A percentile compares a stretch with the other conserved stretches of the same genome.
Conservation (phyloP, 2,888 invertebrate genomes). For the Sialis fuliginosa region DNA sequence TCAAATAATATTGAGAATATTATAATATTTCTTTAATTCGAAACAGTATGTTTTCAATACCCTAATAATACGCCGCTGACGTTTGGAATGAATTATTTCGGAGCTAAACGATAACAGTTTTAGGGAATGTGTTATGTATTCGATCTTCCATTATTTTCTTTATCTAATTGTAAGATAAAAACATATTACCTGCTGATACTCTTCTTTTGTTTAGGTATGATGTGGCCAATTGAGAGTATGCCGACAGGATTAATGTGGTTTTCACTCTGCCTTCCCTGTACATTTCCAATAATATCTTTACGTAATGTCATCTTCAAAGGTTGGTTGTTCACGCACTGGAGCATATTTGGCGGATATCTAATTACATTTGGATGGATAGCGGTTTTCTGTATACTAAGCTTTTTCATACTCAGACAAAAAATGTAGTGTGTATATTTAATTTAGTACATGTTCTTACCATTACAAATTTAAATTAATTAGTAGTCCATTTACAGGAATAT, state of each 20-base stretch:
- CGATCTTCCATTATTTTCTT: background rate
- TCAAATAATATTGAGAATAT: no score
- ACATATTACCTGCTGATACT: background rate
- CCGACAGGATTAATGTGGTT: conserved; percentile 23
- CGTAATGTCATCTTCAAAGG: conserved; percentile 56
- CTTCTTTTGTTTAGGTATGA: conserved; percentile 24
- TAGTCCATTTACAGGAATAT: no score
- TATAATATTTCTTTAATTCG: no score
- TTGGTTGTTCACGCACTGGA: conserved; percentile 38
- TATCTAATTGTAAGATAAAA: background rate
- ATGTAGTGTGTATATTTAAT: background rate
- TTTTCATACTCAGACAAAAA: background rate
- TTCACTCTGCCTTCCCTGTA: conserved; percentile 45
- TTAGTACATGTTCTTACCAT: no score
- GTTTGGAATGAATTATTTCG: background rate
- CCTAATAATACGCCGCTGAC: no score
- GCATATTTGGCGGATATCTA: conserved; percentile 54
- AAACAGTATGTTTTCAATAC: no score
- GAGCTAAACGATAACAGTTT: background rate
- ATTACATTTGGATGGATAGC: conserved; percentile 37
- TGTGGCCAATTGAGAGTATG: conserved; percentile 56
- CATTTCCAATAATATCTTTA: conserved; percentile 53
- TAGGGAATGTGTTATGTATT: background rate
- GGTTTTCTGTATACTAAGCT: background rate
- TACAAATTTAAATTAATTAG: no score